Percentiles rank a stretch among this genome's conserved stretches.
phyloP scores from a whole-genome alignment of 2,113 vertebrate genomes.

The Columbina picui region DNA sequence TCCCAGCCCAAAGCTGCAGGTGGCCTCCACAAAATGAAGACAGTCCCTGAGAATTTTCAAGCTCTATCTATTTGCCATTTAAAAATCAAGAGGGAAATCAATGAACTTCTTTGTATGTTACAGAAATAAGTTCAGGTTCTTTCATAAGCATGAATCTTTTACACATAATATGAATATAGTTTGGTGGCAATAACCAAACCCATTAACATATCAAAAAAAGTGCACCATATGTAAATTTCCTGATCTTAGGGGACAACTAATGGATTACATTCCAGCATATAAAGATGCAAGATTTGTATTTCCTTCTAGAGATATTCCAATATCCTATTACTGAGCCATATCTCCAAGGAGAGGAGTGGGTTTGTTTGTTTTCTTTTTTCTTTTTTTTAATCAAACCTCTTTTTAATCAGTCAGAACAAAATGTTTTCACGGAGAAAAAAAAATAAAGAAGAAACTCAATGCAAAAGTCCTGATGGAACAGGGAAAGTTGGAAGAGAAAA shows the following conservation, averaged over 20 bases:
- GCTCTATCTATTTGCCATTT: background rate
- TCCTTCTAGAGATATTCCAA: conserved; percentile 56
- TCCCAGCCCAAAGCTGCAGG: background rate
- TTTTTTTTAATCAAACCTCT: conserved; percentile 23
- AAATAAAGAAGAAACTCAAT: background rate
- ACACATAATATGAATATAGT: background rate
- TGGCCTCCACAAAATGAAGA: background rate
- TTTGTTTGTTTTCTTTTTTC: background rate
- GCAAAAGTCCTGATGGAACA: background rate
- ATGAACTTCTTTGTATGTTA: background rate
- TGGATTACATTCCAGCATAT: conserved; percentile 26
- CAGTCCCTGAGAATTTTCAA: background rate
- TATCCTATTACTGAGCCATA: conserved; percentile 47
- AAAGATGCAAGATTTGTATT: conserved; percentile 48
- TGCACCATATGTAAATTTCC: conserved; percentile 42
- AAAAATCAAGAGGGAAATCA: background rate
- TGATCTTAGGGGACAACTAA: conserved; percentile 46
- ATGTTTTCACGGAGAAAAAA: background rate
- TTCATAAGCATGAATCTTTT: conserved; percentile 14
- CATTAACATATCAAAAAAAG: conserved; percentile 22
- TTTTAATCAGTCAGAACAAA: conserved; percentile 47
- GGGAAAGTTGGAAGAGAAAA: background rate
- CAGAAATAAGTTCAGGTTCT: background rate
- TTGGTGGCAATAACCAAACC: conserved; percentile 45
- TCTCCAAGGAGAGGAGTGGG: background rate